A percentile compares a stretch with the other conserved stretches of the same genome.
phyloP scores from a whole-genome alignment of 2,797 vertebrate genomes.

The Anguilla pacifica region DNA sequence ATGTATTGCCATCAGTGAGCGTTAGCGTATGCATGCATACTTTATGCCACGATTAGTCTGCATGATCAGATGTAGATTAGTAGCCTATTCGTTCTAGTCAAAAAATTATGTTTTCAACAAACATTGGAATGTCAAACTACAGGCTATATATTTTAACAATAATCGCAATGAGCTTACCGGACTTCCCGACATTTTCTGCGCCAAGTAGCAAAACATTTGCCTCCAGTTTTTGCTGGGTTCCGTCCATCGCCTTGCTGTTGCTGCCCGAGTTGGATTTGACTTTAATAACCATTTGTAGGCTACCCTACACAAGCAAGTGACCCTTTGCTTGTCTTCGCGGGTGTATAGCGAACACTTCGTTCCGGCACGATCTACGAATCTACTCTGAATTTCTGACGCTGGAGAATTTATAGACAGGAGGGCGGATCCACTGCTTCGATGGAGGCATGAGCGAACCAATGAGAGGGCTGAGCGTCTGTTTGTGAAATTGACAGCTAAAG shows the following conservation, averaged over 20 bases:
- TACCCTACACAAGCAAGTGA: not conserved
- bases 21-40: not conserved
- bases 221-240: constrained; percentile 44
- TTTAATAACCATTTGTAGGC: constrained; percentile 1
- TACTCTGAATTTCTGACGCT: not conserved
- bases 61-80: not conserved
- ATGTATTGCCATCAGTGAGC: not conserved
- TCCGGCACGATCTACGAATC: not conserved
- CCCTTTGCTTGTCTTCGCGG: not conserved
- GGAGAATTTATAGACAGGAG: not conserved
- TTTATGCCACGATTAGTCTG: not conserved
- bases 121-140: not conserved
- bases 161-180: constrained; percentile 35
- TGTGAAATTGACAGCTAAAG: constrained; percentile 6
- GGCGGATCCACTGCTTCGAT: constrained; percentile 27
- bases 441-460: constrained; percentile 34
- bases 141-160: not conserved
- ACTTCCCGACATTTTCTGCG: constrained; percentile 56
- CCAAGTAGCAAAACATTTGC: constrained; percentile 54
- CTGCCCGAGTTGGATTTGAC: constrained; percentile 7
- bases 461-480: constrained; percentile 20
- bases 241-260: constrained; percentile 39
- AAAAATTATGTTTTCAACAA: not conserved
- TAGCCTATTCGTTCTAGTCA: not conserved
- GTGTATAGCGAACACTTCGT: not conserved